Conservation (phyloP, 2,797 vertebrate species). For the Vespertilio murinus region DNA sequence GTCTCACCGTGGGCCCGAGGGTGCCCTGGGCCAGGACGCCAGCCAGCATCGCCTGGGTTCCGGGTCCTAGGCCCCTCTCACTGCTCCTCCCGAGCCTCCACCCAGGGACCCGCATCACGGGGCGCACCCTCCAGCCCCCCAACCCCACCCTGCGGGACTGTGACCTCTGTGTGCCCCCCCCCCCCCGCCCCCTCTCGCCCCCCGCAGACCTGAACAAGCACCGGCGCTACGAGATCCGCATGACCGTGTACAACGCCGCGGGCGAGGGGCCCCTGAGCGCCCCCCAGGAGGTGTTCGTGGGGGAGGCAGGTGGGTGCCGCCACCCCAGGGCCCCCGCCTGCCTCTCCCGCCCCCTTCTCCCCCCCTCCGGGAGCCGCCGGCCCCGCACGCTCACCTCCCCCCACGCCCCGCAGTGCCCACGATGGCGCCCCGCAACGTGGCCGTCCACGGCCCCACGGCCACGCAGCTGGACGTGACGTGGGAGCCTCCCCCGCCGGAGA, state of each 20-base stretch:
- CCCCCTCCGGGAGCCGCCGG: too few relatives aligned
- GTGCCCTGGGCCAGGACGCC: neutral
- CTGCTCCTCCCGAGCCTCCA: neutral
- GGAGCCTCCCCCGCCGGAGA: conserved; percentile 92
- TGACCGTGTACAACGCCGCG: conserved; percentile 95
- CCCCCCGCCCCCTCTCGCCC: neutral
- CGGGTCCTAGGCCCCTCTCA: neutral
- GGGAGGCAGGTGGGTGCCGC: conserved; percentile 90
- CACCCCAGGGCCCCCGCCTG: neutral
- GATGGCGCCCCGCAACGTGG: conserved; percentile 91
- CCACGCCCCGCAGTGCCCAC: conserved; percentile 89
- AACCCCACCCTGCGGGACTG: accelerated
- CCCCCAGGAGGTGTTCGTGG: conserved; percentile 96
- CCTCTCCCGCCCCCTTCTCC: too few relatives aligned
- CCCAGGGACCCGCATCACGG: neutral
- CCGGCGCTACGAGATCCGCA: conserved; percentile 95
- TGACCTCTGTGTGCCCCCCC: neutral
- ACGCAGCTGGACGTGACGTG: conserved; percentile 96
- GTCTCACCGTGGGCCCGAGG: accelerated
- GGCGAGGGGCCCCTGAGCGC: conserved; percentile 93
- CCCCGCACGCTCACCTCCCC: neutral
- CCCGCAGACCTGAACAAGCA: conserved; percentile 93
- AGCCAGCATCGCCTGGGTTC: accelerated
- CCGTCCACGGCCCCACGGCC: conserved; percentile 90
- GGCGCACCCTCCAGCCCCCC: accelerated